Base-by-base conservation (phyloP, 2,888 invertebrate species). In the Argyresthia albistria region DNA sequence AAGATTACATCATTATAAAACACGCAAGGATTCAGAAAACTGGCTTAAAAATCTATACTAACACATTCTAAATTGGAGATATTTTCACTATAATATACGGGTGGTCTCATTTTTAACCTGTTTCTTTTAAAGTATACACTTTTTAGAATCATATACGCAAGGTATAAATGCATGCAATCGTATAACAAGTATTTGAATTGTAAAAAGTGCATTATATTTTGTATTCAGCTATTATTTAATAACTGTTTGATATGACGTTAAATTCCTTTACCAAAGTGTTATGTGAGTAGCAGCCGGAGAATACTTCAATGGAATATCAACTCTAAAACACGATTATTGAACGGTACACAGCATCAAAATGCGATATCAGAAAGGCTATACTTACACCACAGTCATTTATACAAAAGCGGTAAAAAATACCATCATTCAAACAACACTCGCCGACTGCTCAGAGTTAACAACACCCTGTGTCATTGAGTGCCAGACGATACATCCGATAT, bases 1-100 rank as follows among this genome's bases (percentile, higher is more conserved):
- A 83, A 83, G 82, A 82, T 75, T 69, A 67, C 68, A 76, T 58
- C 58, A 59, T 59, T n/a, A 51, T 25, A 43, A 55, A 55, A 53
- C 58, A 64, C 59, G 63, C 66, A 67, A 62, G 61, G 61, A 48
- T 58, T 54, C 60, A 55, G 58, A 59, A 60, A 59, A 63, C 70
- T 69, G 71, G 66, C 67, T 61, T 54, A 61, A 69, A 55, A 60
- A 48, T 12, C 25, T 36, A 48, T 11, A 14, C 36, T 14, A 48
- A 48, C 48, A 48, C 37, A 12, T 35, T 45, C 45, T 45, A 42
- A 42, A 51, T 51, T 43, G 35, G 51, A 51, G 43, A 45, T 42
- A 37, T 35, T 43, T 8, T 51, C 45, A 39, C 9, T 39, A 39
- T 39, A 39, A 39, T 39, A 39, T 39, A 39, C n/a, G 9, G 36